Conservation (phyloP, 2,888 invertebrate genomes). For the Mesorhabditis sp. region DNA sequence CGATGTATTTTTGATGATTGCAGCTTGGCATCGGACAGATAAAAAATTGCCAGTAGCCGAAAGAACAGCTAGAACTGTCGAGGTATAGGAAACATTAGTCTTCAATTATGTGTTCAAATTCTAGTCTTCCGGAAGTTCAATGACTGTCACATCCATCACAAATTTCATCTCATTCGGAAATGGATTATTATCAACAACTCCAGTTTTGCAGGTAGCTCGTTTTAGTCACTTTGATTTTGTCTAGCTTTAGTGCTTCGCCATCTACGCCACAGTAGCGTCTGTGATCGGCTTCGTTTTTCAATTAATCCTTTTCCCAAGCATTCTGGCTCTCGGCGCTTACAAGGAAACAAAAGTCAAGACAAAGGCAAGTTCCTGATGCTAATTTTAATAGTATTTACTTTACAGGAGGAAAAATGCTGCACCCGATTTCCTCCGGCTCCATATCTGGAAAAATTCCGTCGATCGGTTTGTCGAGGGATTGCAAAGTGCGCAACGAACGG, state of each 20-base stretch:
- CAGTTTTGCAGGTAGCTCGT: slow-evolving; percentile 26
- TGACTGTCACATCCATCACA: slow-evolving; percentile 45
- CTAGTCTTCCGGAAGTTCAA: slow-evolving; percentile 29
- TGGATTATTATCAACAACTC: slow-evolving; percentile 43
- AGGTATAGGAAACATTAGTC: slow-evolving; percentile 12
- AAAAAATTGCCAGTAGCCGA: slow-evolving; percentile 22
- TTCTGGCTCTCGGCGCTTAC: slow-evolving; percentile 35
- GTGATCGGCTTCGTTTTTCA: slow-evolving; percentile 43
- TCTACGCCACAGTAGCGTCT: slow-evolving; percentile 40
- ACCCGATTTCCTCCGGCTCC: not conserved
- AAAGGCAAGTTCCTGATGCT: not conserved
- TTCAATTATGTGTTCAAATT: not conserved
- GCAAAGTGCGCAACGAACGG: not conserved
- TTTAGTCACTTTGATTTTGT: not conserved
- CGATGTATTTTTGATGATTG: slow-evolving; percentile 43
- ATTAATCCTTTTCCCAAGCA: slow-evolving; percentile 41
- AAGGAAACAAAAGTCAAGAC: slow-evolving; percentile 20
- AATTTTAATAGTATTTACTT: not conserved
- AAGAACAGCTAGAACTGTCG: slow-evolving; percentile 27
- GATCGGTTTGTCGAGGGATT: not conserved
- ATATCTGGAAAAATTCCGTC: not conserved
- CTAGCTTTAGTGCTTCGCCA: slow-evolving; percentile 33
- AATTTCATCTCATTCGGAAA: slow-evolving; percentile 45
- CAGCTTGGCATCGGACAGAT: slow-evolving; percentile 43
- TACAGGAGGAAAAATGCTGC: not conserved